These are phyloP conservation scores for Urophycis tenuis DNA, from an alignment of 2,797 vertebrate species.

Conservation along the genomic window DNA sequence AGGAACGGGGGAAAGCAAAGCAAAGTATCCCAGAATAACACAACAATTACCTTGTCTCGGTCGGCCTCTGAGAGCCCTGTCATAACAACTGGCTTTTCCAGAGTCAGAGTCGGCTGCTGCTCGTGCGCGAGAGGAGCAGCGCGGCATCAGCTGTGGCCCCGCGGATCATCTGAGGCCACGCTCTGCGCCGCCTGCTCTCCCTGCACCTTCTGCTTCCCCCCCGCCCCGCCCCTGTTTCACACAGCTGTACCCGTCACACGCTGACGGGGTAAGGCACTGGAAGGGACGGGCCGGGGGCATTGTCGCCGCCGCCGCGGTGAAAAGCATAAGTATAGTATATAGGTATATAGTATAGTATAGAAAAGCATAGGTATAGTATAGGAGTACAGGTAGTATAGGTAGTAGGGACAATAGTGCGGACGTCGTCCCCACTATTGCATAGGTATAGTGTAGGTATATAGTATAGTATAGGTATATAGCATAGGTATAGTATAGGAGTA, in stretches of 20 bases:
- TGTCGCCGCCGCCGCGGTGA: not conserved
- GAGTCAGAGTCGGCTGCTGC: not conserved
- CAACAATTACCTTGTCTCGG: slow-evolving; percentile 46
- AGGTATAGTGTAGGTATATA: too few relatives aligned
- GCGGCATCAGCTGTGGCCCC: not conserved
- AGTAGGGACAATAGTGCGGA: too few relatives aligned
- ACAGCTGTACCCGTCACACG: not conserved
- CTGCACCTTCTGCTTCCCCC: not conserved
- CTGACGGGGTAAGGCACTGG: not conserved
- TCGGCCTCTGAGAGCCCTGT: slow-evolving; percentile 45
- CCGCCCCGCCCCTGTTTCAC: too few relatives aligned
- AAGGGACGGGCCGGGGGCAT: not conserved
- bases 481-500: too few relatives aligned
- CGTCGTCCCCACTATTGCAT: too few relatives aligned
- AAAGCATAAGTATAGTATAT: too few relatives aligned
- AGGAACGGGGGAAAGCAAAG: slow-evolving; percentile 22
- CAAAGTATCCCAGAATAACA: slow-evolving; percentile 38
- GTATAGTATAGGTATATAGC: too few relatives aligned
- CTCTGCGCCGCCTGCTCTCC: not conserved
- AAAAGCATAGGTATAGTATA: too few relatives aligned
- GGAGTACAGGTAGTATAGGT: too few relatives aligned
- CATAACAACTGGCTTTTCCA: slow-evolving; percentile 45
- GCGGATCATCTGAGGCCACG: not conserved
- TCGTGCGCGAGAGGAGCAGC: not conserved
- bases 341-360: too few relatives aligned